Evolutionary conservation across 1,140 invertebrate genomes (phyloP).

Genomic region (Antheraea mylitta): DNA sequence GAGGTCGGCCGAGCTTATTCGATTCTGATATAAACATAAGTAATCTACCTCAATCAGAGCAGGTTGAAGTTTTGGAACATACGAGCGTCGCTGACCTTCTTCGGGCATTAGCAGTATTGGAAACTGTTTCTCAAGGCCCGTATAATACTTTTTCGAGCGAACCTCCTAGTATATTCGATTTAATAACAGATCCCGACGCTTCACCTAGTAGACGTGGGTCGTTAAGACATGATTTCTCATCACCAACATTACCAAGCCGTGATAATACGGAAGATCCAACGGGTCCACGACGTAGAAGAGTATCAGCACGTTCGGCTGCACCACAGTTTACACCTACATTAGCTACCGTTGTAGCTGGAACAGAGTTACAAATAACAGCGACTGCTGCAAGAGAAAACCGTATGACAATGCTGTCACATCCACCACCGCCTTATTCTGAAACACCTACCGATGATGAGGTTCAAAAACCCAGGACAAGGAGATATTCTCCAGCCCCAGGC

Average conservation of each 20-base stretch:
- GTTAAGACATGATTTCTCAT: slow-evolving; percentile 43
- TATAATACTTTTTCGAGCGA: slow-evolving; percentile 16
- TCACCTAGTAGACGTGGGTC: slow-evolving; percentile 44
- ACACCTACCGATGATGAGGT: slow-evolving; percentile 39
- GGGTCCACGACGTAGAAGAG: slow-evolving; percentile 58
- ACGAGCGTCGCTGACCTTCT: slow-evolving; percentile 88
- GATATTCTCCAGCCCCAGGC: slow-evolving; percentile 62
- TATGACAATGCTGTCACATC: slow-evolving; percentile 62
- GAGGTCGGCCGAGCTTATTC: slow-evolving; percentile 77
- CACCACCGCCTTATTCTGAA: slow-evolving; percentile 67
- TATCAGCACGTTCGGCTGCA: slow-evolving; percentile 59
- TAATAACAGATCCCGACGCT: slow-evolving; percentile 26
- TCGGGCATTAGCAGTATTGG: slow-evolving; percentile 82
- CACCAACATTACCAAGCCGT: slow-evolving; percentile 34
- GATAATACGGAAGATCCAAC: slow-evolving; percentile 43
- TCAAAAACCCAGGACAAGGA: slow-evolving; percentile 48
- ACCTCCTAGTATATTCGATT: slow-evolving; percentile 35
- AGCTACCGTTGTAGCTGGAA: slow-evolving; percentile 66
- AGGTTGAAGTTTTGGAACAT: slow-evolving; percentile 84
- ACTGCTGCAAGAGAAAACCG: slow-evolving; percentile 64
- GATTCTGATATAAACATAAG: slow-evolving; percentile 71
- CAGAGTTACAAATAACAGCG: slow-evolving; percentile 68
- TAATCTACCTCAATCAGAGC: slow-evolving; percentile 68
- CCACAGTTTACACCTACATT: slow-evolving; percentile 69
- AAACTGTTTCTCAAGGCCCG: slow-evolving; percentile 41